Evolutionary conservation across 1,140 invertebrate genomes (phyloP), one percentile per base, ranked within the genome.

Genomic region (Wasmannia auropunctata): DNA sequence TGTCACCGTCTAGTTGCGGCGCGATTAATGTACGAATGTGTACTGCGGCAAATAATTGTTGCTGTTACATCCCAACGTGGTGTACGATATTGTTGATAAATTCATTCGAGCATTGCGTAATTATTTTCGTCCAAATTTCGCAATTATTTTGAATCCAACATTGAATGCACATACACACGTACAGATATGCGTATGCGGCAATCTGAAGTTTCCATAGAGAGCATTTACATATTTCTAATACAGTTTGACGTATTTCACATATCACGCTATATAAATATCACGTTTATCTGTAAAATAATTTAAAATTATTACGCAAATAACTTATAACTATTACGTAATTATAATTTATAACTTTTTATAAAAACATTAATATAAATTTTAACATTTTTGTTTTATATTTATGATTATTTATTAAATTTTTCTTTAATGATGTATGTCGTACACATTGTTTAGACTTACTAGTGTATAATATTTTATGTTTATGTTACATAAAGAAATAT

Each of bases 41-140:
- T 31, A 40, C 31, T 28, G 19, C 70, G 67, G 25, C 49, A 43
- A 72, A 81, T 81, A 72, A 81, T 81, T 72, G 7, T 81, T 70
- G 37, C 49, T 28, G 34, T 40, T 67, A 79, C 28, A 51, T 79
- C 34, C 25, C 40, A 65, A 70, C 65, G 16, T 28, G n/a, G n/a
- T 16, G 16, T 10, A 40, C 31, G n/a, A 69, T 51, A 65, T 70
- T 69, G 63, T 70, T 56, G 49, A 69, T 70, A 72, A 81, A 72
- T 81, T 51, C 5, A 81, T 31, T 56, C 19, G 5, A 14, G 22
- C 14, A 11, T 70, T 56, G 65, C 6, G 28, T 56, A 56, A 31
- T 43, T 28, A 72, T 7, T 70, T 70, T 70, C 11, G 34, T 56
- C 11, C 4, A 0, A 28, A 72, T 70, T 81, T 70, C 25, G 25